Base-by-base conservation (phyloP, 2,888 invertebrate genomes). In the Dorcus parallelipipedus region DNA sequence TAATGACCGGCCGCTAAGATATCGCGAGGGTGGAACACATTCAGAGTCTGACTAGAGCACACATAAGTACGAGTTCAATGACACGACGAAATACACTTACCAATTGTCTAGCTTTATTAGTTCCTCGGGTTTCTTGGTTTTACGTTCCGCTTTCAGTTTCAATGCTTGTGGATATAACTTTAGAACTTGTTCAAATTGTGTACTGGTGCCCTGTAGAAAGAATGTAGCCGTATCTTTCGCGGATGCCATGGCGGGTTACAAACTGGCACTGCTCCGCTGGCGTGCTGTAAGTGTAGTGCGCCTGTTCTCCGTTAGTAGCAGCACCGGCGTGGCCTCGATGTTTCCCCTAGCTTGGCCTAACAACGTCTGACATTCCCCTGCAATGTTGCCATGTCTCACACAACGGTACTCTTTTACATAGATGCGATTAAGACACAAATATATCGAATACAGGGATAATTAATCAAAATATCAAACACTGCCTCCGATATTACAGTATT, bases 71-170 rank as follows among this genome's bases (percentile, higher is more conserved):
- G 65, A 64, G 70, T 70, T 70, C 70, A 70, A 65, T 70, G 70
- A 70, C 71, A 71, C 66, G 58, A 67, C 26, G 45, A 45, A 45
- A 45, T 45, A 38, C 17, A 88, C 91, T 92, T 83, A 93, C 95
- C 95, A 95, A 80, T 93, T 90, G 83, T 95, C 95, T 83, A 95
- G 84, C 82, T 95, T 94, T 80, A 95, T 89, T 76, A 95, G 86
- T 81, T 95, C 95, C 79, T 95, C 95, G 57, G 95, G 92, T 82
- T 91, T 95, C 85, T 95, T 95, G 78, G 87, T 89, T 80, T 91
- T 93, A 79, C 86, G 87, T 79, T 94, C 91, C 64, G 95, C 94
- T 83, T 95, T 95, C 71, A 95, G 81, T 82, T 89, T 88, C 70
- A 95, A 84, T 71, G 93, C 95, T 84, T 94, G 89, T 73, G 94